Evolutionary conservation across 2,888 invertebrate genomes (phyloP).

Genomic region (Resseliella maxima): DNA sequence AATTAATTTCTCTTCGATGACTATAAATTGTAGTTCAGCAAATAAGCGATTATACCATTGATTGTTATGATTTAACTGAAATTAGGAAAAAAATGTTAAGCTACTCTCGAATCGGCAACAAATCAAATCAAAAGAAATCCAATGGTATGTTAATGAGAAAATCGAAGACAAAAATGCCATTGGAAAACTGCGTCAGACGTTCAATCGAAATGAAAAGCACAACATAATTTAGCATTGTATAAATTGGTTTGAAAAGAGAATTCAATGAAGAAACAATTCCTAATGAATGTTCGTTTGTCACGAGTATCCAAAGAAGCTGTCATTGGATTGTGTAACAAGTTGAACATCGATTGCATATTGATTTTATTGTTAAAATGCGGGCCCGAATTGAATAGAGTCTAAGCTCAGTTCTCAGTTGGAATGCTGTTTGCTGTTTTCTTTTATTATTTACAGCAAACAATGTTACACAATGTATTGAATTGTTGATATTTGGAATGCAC

Average conservation of each 20-base stretch:
- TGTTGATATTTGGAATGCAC: slow-evolving; percentile 5
- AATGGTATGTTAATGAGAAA: slow-evolving; percentile 34
- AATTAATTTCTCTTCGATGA: too few species aligned
- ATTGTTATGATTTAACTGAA: too few species aligned
- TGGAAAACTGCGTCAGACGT: not conserved
- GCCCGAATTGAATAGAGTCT: slow-evolving; percentile 1
- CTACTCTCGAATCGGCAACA: too few species aligned
- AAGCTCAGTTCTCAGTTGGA: slow-evolving; percentile 18
- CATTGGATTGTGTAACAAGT: slow-evolving; percentile 18
- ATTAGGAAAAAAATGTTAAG: not conserved
- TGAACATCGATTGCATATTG: slow-evolving; percentile 48
- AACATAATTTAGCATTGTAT: not conserved
- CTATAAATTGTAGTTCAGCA: too few species aligned
- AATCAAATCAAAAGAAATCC: not conserved
- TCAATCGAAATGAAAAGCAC: not conserved
- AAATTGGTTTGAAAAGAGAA: not conserved
- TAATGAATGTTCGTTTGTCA: slow-evolving; percentile 39
- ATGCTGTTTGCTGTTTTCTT: slow-evolving; percentile 21
- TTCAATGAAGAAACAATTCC: not conserved
- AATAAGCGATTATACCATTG: too few species aligned
- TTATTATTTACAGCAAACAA: slow-evolving; percentile 43
- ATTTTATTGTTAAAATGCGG: slow-evolving; percentile 37
- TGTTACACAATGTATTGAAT: not conserved
- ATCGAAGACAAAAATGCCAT: slow-evolving; percentile 12
- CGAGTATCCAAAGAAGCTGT: slow-evolving; percentile 30